Base-by-base conservation (phyloP, 2,797 vertebrate species). In the Adrianichthys oophorus region DNA sequence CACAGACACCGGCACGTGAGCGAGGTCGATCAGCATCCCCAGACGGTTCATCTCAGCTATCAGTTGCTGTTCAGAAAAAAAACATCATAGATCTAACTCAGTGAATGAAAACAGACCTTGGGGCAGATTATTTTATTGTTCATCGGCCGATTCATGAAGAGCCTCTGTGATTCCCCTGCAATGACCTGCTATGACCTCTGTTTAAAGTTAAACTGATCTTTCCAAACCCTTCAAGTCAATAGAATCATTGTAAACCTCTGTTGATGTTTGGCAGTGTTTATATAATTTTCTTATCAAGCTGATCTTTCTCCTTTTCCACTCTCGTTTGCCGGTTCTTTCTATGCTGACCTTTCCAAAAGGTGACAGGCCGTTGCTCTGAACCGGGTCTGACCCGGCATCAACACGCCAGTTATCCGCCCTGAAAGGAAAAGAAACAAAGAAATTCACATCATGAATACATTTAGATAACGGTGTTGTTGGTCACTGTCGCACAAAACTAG, bases 321-420 rank as follows among this genome's bases (percentile, higher is more conserved):
- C 16, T n/a, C 4, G 24, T 7, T 26, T 26, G 4, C 24, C 26
- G 5, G 26, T 16, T 12, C n/a, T 26, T 43, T n/a, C 17, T 14
- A 1, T 12, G 26, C 92, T 92, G 65, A 97, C 97, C 93, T 94
- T 85, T 65, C 97, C 97, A 45, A 96, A 99, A 0, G 55, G 0
- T 0, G 95, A 95, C 18, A 98, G 79, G 14, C 97, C 97, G 0
- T 91, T 51, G 58, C 94, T 92, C 59, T 89, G 46, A 1, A 86
- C 68, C 1, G 80, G 1, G 0, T 94, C 91, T 0, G 66, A 56
- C 4, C 65, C 75, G 0, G 71, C 91, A 72, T 99, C 97, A 12
- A 96, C 95, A 41, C 79, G 89, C 97, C 97, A 98, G 85, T 97
- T 98, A 83, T 99, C 97, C 0, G 83, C 94, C 97, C 97, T 99